Percentiles rank a stretch among this genome's conserved stretches.
phyloP scores from a whole-genome alignment of 2,888 invertebrate genomes.

The Helobdella robusta region DNA sequence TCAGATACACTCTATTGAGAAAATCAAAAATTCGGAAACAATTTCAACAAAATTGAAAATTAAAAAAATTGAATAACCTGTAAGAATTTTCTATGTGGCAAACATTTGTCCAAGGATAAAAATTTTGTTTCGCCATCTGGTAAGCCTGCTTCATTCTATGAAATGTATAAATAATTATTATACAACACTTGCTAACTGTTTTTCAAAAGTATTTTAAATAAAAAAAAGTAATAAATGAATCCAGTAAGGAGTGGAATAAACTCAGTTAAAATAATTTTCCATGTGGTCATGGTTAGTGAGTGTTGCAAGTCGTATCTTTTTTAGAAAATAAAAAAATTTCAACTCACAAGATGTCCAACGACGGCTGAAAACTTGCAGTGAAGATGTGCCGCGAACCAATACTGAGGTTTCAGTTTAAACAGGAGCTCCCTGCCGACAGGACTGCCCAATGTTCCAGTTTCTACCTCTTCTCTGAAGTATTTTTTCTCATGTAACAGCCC shows the following conservation, averaged over 20 bases:
- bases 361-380: constrained; percentile 89
- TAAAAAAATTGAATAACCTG: constrained; percentile 60
- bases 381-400: constrained; percentile 90
- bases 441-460: constrained; percentile 73
- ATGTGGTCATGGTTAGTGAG: not conserved
- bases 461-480: constrained; percentile 74
- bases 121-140: constrained; percentile 71
- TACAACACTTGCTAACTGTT: too few relatives aligned
- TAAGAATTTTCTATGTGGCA: constrained; percentile 76
- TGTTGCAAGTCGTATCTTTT: not conserved
- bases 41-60: not conserved
- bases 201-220: too few relatives aligned
- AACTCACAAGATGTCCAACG: constrained; percentile 58
- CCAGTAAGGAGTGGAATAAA: not conserved
- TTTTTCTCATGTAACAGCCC: constrained; percentile 67
- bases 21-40: not conserved
- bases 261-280: not conserved
- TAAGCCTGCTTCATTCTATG: too few relatives aligned
- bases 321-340: not conserved
- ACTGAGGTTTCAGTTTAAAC: constrained; percentile 65
- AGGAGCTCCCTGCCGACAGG: constrained; percentile 73
- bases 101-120: constrained; percentile 82
- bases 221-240: not conserved
- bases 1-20: not conserved
- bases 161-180: too few relatives aligned